Evolutionary conservation across 2,797 vertebrate species (phyloP).

Genomic region (Borostomias antarcticus): DNA sequence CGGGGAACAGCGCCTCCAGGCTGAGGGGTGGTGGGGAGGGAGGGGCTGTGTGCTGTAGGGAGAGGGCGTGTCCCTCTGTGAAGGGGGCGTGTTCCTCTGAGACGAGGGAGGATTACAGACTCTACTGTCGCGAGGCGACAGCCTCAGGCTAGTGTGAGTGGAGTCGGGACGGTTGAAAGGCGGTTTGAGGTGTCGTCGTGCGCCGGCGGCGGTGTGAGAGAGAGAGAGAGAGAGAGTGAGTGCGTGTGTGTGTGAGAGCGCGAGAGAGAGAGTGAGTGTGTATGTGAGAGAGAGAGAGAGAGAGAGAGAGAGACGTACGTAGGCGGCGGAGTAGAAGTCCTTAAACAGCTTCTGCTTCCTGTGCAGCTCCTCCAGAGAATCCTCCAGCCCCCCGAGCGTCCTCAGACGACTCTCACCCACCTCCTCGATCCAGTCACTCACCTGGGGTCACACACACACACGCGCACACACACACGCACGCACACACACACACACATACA

Average conservation of each 20-base stretch:
- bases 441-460: conserved; percentile 66
- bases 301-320: conserved; percentile 54
- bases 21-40: not conserved
- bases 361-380: conserved; percentile 83
- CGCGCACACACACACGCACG: conserved; percentile 28
- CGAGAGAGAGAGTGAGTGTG: not conserved
- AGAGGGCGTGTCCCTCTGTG: too few relatives aligned
- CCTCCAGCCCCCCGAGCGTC: conserved; percentile 69
- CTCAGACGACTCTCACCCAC: conserved; percentile 81
- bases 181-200: not conserved
- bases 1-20: conserved; percentile 27
- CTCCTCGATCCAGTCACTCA: conserved; percentile 85
- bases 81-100: too few relatives aligned
- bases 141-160: too few relatives aligned
- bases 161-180: too few relatives aligned
- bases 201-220: too few relatives aligned
- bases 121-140: too few relatives aligned
- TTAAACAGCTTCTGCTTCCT: conserved; percentile 80
- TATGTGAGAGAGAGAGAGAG: not conserved
- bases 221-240: too few relatives aligned
- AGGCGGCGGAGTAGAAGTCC: conserved; percentile 82
- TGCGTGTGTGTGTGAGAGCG: too few relatives aligned
- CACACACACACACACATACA: conserved; percentile 17
- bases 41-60: too few relatives aligned
- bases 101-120: too few relatives aligned